Conservation (phyloP, 2,888 invertebrate species). For the Epistrophe eligans region DNA sequence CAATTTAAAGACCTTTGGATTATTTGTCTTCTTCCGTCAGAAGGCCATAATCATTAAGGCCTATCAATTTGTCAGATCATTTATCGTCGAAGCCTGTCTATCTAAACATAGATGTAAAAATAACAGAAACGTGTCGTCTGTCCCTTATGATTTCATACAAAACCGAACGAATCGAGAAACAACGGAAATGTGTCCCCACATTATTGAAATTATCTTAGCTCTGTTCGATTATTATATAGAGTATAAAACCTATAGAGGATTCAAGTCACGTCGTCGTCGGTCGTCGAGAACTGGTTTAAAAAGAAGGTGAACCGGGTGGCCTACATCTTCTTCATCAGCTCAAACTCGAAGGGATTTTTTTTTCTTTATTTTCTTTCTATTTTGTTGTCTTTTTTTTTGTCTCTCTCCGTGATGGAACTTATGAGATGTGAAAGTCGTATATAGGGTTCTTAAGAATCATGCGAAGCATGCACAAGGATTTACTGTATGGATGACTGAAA, state of each 20-base stretch:
- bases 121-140: conserved; percentile 19
- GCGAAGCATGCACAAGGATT: conserved; percentile 25
- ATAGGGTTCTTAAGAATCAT: background rate
- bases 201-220: conserved; percentile 70
- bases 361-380: background rate
- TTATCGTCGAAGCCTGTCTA: conserved; percentile 25
- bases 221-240: conserved; percentile 22
- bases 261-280: conserved; percentile 69
- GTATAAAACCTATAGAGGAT: background rate
- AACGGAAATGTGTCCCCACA: conserved; percentile 66
- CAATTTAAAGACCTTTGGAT: conserved; percentile 62
- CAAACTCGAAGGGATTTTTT: conserved; percentile 3
- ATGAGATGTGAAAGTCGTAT: conserved; percentile 9
- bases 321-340: conserved; percentile 3
- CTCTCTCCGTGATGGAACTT: background rate
- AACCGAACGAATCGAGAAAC: conserved; percentile 4
- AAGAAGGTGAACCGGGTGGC: conserved; percentile 40
- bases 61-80: conserved; percentile 71
- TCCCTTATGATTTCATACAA: conserved; percentile 2
- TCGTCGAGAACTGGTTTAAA: conserved; percentile 59
- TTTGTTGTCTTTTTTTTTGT: background rate
- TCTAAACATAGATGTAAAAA: background rate
- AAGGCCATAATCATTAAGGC: conserved; percentile 51
- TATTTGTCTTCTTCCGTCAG: conserved; percentile 53
- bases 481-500: conserved; percentile 16